Evolutionary conservation across 2,797 vertebrate species (phyloP).

Genomic region (Xenopus petersii): DNA sequence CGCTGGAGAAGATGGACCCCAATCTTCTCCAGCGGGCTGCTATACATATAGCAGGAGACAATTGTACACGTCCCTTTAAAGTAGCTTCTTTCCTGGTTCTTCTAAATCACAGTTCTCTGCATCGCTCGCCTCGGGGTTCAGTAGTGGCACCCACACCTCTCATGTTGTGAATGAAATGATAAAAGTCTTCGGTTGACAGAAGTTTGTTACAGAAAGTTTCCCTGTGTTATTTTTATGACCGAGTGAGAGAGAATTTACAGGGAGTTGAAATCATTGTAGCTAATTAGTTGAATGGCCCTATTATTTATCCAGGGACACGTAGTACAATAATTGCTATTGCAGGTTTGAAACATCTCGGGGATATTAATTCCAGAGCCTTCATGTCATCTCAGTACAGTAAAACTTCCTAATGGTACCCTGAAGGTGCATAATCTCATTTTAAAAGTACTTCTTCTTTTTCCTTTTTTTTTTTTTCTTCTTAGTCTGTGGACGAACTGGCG

Average conservation of each 20-base stretch:
- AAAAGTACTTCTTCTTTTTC: constrained; percentile 74
- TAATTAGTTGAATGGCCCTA: constrained; percentile 82
- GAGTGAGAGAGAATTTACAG: constrained; percentile 76
- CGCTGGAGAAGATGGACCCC: no score
- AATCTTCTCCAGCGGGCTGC: no score
- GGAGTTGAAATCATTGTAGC: constrained; percentile 77
- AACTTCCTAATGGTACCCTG: constrained; percentile 83
- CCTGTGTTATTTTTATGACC: constrained; percentile 76
- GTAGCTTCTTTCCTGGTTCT: no score
- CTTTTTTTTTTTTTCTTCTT: constrained; percentile 46
- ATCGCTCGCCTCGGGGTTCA: background rate
- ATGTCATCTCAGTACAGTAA: constrained; percentile 82
- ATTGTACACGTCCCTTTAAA: no score
- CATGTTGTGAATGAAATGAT: constrained; percentile 21
- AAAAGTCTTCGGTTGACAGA: constrained; percentile 56
- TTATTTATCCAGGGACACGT: constrained; percentile 81
- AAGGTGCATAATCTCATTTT: constrained; percentile 82
- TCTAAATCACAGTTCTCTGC: background rate
- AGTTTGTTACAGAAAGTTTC: constrained; percentile 77
- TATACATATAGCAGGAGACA: no score
- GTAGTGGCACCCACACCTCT: background rate
- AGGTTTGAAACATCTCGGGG: constrained; percentile 79
- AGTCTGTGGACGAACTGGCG: constrained; percentile 73
- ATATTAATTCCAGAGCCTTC: constrained; percentile 83
- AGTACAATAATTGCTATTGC: constrained; percentile 83